Conservation (phyloP, 2,797 vertebrate species). For the Xenentodon cancila region DNA sequence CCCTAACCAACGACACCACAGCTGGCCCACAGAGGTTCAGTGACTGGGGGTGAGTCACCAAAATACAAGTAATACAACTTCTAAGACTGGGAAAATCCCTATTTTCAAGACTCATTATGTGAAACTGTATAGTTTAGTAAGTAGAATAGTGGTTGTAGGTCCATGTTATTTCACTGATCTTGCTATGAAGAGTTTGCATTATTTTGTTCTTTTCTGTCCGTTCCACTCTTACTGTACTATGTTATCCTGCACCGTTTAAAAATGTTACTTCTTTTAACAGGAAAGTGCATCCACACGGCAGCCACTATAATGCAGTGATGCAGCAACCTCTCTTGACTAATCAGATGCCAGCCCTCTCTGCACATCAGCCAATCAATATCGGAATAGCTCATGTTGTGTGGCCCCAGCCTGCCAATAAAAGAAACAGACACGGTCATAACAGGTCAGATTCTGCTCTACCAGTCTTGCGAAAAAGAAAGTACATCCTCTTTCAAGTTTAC, state of each 20-base stretch:
- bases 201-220: no score
- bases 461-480: neutral
- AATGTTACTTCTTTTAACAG: conserved; percentile 63
- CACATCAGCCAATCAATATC: conserved; percentile 93
- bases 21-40: conserved; percentile 88
- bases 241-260: no score
- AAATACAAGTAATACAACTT: conserved; percentile 63
- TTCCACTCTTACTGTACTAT: no score
- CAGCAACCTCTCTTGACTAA: conserved; percentile 91
- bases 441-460: conserved; percentile 59
- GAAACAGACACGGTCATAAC: conserved; percentile 91
- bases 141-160: no score
- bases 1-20: conserved; percentile 87
- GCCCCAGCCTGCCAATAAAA: conserved; percentile 92
- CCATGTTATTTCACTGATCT: no score
- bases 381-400: conserved; percentile 97
- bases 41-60: conserved; percentile 92
- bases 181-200: no score
- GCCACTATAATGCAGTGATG: conserved; percentile 90
- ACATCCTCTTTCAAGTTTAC: no score
- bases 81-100: conserved; percentile 13
- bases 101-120: neutral
- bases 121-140: neutral
- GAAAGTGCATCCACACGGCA: conserved; percentile 88
- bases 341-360: conserved; percentile 90